These are phyloP conservation scores for Drosophila ironensis DNA, from an alignment of 1,140 invertebrate species.

Conservation along the genomic window DNA sequence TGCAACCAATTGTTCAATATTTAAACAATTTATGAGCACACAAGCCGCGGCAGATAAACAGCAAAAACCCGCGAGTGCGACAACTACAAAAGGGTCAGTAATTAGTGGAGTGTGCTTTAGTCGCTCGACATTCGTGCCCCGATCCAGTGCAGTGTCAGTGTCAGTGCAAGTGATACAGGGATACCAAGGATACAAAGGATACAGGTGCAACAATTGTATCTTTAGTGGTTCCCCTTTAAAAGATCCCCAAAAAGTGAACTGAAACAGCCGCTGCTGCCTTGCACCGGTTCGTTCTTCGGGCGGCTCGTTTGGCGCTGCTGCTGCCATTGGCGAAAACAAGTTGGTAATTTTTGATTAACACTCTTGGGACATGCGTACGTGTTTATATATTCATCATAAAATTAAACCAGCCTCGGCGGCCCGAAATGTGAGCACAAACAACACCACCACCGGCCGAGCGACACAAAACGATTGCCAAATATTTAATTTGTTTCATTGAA, in stretches of 20 bases:
- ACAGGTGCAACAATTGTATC: too few species aligned
- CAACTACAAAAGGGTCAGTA: constrained; percentile 69
- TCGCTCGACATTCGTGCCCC: constrained; percentile 21
- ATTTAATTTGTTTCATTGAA: constrained; percentile 47
- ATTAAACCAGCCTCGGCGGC: constrained; percentile 34
- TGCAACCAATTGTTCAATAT: constrained; percentile 75
- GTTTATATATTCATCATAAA: constrained; percentile 56
- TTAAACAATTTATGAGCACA: constrained; percentile 74
- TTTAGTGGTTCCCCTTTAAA: too few species aligned
- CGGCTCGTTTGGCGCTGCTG: constrained; percentile 39
- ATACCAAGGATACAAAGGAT: constrained; percentile 37
- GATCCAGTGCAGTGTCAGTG: not conserved
- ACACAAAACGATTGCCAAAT: constrained; percentile 55
- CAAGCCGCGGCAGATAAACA: constrained; percentile 1
- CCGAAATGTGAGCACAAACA: constrained; percentile 8
- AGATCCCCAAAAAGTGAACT: not conserved
- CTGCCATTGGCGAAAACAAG: constrained; percentile 49
- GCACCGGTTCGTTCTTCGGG: constrained; percentile 47
- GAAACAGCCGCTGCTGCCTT: constrained; percentile 34
- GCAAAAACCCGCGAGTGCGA: not conserved
- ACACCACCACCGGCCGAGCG: constrained; percentile 14
- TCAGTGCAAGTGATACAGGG: not conserved
- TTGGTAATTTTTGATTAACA: constrained; percentile 73
- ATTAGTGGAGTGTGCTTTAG: constrained; percentile 66
- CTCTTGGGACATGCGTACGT: constrained; percentile 30